phyloP scores from a whole-genome alignment of 2,888 invertebrate genomes.

The Volucella inanis region DNA sequence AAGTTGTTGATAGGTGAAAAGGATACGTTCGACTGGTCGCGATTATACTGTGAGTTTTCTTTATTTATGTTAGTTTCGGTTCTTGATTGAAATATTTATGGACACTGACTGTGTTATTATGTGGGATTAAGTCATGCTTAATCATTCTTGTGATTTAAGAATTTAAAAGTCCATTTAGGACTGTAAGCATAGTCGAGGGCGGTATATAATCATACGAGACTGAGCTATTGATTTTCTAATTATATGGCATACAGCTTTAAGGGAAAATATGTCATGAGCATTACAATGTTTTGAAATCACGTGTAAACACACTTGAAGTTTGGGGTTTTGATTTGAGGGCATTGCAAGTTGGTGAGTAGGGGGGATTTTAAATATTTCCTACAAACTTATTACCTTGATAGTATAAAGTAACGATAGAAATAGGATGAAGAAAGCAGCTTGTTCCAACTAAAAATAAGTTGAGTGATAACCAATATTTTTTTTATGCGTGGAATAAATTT shows the following conservation, averaged over 20 bases:
- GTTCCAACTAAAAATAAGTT: too few relatives aligned
- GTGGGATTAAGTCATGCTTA: background rate
- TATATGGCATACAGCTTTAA: background rate
- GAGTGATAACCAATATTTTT: too few relatives aligned
- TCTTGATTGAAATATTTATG: conserved; percentile 13
- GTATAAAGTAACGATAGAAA: too few relatives aligned
- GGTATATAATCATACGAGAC: background rate
- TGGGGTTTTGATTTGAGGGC: too few relatives aligned
- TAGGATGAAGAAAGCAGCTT: too few relatives aligned
- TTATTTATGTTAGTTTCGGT: background rate
- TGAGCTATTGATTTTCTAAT: conserved; percentile 37
- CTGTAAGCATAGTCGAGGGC: background rate
- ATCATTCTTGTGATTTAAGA: conserved; percentile 22
- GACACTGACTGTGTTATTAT: background rate
- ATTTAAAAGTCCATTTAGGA: background rate
- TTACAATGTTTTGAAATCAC: background rate
- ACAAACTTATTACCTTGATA: too few relatives aligned
- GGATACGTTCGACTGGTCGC: conserved; percentile 1
- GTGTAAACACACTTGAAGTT: background rate
- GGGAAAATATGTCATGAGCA: background rate
- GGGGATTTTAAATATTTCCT: too few relatives aligned
- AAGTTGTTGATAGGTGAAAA: conserved; percentile 1
- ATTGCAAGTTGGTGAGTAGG: too few relatives aligned
- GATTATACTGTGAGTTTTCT: background rate
- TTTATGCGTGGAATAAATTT: too few relatives aligned